Evolutionary conservation across 2,797 vertebrate genomes (phyloP).

Genomic region (Meda fulgida): DNA sequence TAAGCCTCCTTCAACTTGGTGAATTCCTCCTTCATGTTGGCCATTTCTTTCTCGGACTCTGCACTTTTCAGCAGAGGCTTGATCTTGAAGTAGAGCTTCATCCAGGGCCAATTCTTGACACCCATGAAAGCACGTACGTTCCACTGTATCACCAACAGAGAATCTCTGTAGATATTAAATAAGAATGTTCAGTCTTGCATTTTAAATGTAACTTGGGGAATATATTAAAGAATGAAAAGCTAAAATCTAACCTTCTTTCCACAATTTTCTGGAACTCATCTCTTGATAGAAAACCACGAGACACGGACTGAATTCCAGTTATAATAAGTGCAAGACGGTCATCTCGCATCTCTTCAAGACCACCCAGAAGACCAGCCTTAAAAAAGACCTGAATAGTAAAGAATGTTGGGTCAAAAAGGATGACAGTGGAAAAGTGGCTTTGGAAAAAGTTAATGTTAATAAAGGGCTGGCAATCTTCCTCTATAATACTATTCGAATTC

Average conservation of each 20-base stretch:
- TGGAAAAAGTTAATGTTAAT: background rate
- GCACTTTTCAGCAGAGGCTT: conserved; percentile 81
- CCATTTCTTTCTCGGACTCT: conserved; percentile 62
- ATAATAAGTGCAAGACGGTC: conserved; percentile 86
- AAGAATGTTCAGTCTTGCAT: background rate
- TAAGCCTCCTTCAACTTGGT: background rate
- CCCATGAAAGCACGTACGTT: conserved; percentile 76
- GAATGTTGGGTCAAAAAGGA: background rate
- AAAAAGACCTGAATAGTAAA: conserved; percentile 82
- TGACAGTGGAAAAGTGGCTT: too few species aligned
- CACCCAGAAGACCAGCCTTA: conserved; percentile 72
- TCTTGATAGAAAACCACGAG: conserved; percentile 81
- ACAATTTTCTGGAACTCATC: conserved; percentile 85
- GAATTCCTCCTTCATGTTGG: conserved; percentile 21
- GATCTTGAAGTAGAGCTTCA: conserved; percentile 70
- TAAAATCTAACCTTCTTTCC: conserved; percentile 77
- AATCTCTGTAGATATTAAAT: background rate
- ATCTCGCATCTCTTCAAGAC: conserved; percentile 52
- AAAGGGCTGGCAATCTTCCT: too few species aligned
- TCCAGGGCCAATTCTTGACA: conserved; percentile 85
- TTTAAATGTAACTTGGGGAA: background rate
- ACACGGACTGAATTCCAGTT: conserved; percentile 82
- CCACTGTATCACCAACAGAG: background rate
- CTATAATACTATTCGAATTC: too few species aligned
- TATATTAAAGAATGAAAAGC: background rate